phyloP scores from a whole-genome alignment of 2,113 vertebrate species.

The Pagrus major region DNA sequence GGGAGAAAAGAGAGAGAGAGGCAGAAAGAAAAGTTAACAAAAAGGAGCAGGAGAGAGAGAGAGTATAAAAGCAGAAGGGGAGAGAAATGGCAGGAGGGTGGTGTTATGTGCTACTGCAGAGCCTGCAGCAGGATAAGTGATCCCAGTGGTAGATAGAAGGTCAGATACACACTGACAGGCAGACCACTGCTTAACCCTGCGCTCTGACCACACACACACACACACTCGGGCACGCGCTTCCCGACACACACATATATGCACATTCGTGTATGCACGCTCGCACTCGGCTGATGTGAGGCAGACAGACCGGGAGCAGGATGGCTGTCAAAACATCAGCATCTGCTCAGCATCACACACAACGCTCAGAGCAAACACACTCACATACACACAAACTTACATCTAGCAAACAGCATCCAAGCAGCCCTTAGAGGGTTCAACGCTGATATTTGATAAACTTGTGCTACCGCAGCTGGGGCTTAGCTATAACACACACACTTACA shows the following conservation, averaged over 20 bases:
- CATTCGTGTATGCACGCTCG: neutral
- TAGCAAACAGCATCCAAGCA: slow-evolving; percentile 56
- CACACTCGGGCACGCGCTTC: slow-evolving; percentile 8
- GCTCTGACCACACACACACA: slow-evolving; percentile 31
- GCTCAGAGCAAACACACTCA: slow-evolving; percentile 58
- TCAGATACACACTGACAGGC: slow-evolving; percentile 72
- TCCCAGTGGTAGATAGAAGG: slow-evolving; percentile 75
- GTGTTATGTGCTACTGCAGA: slow-evolving; percentile 52
- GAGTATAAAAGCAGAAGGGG: slow-evolving; percentile 15
- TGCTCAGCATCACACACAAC: slow-evolving; percentile 70
- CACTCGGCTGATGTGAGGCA: slow-evolving; percentile 59
- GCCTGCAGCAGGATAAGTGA: slow-evolving; percentile 72
- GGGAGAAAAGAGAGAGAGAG: slow-evolving; percentile 2
- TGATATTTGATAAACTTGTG: slow-evolving; percentile 71
- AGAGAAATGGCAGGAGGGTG: slow-evolving; percentile 37
- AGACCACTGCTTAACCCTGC: slow-evolving; percentile 68
- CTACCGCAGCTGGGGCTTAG: slow-evolving; percentile 55
- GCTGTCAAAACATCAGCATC: slow-evolving; percentile 81
- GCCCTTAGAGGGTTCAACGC: slow-evolving; percentile 59
- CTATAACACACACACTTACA: slow-evolving; percentile 23
- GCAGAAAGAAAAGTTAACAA: slow-evolving; percentile 41
- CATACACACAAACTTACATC: slow-evolving; percentile 54
- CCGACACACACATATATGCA: slow-evolving; percentile 18
- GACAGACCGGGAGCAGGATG: slow-evolving; percentile 67
- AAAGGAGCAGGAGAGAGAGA: slow-evolving; percentile 15